These are phyloP conservation scores for Chymomyza fuscimana DNA, from an alignment of 2,888 invertebrate genomes.

Conservation along the genomic window DNA sequence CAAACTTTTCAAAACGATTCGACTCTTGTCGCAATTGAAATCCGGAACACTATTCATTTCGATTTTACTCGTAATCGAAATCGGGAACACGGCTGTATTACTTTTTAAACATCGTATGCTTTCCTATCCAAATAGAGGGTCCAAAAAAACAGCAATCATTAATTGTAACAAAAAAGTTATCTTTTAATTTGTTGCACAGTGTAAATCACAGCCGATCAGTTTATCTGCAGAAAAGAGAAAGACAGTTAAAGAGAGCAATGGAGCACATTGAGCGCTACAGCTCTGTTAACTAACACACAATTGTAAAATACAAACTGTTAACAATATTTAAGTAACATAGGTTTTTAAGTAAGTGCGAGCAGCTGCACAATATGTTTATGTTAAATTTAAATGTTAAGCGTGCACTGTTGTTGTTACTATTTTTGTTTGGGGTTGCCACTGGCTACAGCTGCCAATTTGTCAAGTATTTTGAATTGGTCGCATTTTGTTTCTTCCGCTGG, in stretches of 20 bases:
- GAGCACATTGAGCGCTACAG: background rate
- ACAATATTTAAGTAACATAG: background rate
- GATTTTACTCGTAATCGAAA: too few relatives aligned
- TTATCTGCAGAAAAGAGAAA: too few relatives aligned
- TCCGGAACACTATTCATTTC: too few relatives aligned
- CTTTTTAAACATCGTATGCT: too few relatives aligned
- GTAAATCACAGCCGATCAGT: background rate
- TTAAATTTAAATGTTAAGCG: background rate
- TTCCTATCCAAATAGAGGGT: too few relatives aligned
- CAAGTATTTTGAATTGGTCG: too few relatives aligned
- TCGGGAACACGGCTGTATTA: too few relatives aligned
- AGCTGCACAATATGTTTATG: background rate
- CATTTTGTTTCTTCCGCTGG: background rate
- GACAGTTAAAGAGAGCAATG: background rate
- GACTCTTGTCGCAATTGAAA: too few relatives aligned
- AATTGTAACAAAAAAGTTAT: background rate
- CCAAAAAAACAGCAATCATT: background rate
- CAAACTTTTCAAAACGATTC: too few relatives aligned
- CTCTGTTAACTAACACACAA: background rate
- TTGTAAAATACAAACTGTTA: background rate
- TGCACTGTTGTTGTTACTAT: background rate
- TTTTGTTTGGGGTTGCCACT: background rate
- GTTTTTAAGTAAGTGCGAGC: background rate
- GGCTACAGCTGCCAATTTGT: background rate
- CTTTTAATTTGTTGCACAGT: background rate